These are phyloP conservation scores for Eupithecia dodoneata DNA, from an alignment of 2,888 invertebrate species.

Conservation along the genomic window DNA sequence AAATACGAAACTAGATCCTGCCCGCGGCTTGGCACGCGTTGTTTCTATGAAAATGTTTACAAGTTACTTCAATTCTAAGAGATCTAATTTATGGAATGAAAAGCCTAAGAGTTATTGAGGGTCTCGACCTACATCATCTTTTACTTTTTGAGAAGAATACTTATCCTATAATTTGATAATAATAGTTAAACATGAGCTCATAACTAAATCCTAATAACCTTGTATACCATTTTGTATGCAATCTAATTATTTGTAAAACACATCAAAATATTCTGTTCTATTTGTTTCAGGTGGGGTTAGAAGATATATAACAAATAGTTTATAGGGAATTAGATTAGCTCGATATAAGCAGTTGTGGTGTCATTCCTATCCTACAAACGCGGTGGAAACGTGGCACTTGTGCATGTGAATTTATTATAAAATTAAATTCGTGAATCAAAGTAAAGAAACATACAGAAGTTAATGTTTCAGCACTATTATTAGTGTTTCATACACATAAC, in stretches of 20 bases:
- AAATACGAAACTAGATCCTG: neutral
- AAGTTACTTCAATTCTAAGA: no score
- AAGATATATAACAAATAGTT: conserved; percentile 81
- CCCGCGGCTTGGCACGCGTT: neutral
- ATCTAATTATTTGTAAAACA: neutral
- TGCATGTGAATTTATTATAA: conserved; percentile 22
- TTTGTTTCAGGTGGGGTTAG: conserved; percentile 76
- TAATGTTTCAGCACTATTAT: neutral
- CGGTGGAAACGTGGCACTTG: conserved; percentile 39
- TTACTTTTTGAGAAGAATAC: no score
- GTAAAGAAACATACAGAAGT: neutral
- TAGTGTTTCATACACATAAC: neutral
- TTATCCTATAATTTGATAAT: no score
- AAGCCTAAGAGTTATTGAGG: no score
- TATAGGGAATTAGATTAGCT: conserved; percentile 40
- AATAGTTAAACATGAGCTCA: no score
- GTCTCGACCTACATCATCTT: no score
- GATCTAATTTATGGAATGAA: no score
- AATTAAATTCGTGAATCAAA: neutral
- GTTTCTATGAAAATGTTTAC: neutral
- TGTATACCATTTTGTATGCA: no score
- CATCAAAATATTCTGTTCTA: neutral
- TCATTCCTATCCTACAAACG: conserved; percentile 55
- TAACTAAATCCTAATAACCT: no score
- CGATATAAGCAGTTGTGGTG: conserved; percentile 60